These are phyloP conservation scores for Harpalus rubripes DNA, from an alignment of 2,888 invertebrate species.

Conservation along the genomic window DNA sequence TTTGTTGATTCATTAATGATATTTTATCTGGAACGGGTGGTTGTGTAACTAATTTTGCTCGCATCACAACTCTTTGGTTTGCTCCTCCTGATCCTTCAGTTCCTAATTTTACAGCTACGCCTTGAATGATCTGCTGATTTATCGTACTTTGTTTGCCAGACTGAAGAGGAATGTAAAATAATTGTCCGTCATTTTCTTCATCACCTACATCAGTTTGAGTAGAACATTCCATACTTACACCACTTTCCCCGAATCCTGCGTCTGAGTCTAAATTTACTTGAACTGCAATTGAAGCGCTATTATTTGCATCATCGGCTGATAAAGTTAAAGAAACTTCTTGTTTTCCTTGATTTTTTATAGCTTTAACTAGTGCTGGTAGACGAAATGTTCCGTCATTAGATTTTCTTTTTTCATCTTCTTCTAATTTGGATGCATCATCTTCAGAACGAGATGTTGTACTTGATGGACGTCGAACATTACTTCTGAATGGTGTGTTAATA, in stretches of 20 bases:
- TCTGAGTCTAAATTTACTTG: slow-evolving; percentile 80
- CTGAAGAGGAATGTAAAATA: slow-evolving; percentile 84
- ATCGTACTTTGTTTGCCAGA: slow-evolving; percentile 71
- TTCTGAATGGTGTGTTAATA: slow-evolving; percentile 81
- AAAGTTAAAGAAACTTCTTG: slow-evolving; percentile 75
- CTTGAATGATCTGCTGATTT: slow-evolving; percentile 79
- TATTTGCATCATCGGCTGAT: slow-evolving; percentile 76
- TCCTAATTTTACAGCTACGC: slow-evolving; percentile 83
- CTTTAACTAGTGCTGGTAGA: slow-evolving; percentile 72
- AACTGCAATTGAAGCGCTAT: slow-evolving; percentile 79
- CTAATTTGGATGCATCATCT: slow-evolving; percentile 75
- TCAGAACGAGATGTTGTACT: slow-evolving; percentile 77
- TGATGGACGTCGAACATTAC: slow-evolving; percentile 78
- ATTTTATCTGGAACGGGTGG: slow-evolving; percentile 75
- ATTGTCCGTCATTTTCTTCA: slow-evolving; percentile 80
- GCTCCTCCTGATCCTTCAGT: slow-evolving; percentile 82
- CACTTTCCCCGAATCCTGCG: slow-evolving; percentile 70
- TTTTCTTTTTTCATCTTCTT: slow-evolving; percentile 71
- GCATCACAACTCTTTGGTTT: slow-evolving; percentile 82
- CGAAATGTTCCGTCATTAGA: slow-evolving; percentile 72
- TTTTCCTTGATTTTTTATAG: slow-evolving; percentile 68
- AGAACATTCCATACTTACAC: slow-evolving; percentile 75
- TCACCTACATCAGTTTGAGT: slow-evolving; percentile 78
- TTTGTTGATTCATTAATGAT: slow-evolving; percentile 66
- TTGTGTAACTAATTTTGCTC: slow-evolving; percentile 84